Percentiles rank a stretch among this genome's conserved stretches.
phyloP scores from a whole-genome alignment of 1,140 invertebrate species.

The Parapsyche elsis region DNA sequence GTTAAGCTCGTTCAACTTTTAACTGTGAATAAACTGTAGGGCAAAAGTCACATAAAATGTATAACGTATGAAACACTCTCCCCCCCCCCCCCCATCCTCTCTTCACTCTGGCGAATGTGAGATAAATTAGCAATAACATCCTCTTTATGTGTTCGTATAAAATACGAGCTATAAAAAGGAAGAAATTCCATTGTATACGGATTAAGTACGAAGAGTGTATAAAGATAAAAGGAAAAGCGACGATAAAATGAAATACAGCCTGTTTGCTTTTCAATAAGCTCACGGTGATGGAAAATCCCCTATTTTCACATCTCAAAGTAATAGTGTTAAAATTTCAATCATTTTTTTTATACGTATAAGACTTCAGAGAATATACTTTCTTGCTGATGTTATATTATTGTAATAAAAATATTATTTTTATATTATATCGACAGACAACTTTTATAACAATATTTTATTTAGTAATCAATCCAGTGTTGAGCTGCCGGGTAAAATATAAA shows the following conservation, averaged over 20 bases:
- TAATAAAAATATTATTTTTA: no score
- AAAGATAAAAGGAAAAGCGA: conserved; percentile 4
- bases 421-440: neutral
- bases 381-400: no score
- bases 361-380: no score
- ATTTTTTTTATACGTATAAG: neutral
- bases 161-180: neutral
- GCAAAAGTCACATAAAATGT: no score
- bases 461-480: no score
- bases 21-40: no score
- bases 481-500: neutral
- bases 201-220: neutral
- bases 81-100: neutral
- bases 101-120: neutral
- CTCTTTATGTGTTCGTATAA: no score
- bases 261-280: conserved; percentile 15
- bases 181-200: conserved; percentile 5
- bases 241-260: conserved; percentile 9
- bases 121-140: no score
- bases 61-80: neutral
- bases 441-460: neutral
- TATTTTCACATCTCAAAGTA: neutral
- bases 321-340: conserved; percentile 15
- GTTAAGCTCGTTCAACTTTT: no score
- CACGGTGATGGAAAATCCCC: neutral